Conservation (phyloP, 2,797 vertebrate genomes). For the Pelodytes ibericus region DNA sequence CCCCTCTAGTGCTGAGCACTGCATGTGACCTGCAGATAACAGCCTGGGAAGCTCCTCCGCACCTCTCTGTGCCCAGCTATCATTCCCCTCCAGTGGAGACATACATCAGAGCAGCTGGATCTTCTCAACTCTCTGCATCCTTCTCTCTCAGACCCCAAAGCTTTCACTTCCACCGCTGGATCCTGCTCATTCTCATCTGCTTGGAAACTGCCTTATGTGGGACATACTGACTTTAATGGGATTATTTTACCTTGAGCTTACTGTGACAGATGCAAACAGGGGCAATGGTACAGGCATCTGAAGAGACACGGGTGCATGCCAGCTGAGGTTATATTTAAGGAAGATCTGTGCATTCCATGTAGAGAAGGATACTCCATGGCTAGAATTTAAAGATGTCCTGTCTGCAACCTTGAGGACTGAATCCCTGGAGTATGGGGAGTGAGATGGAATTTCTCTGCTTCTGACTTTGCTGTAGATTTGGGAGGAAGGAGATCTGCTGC, state of each 20-base stretch:
- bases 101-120: conserved; percentile 29
- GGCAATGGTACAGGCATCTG: neutral
- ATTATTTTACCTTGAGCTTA: conserved; percentile 16
- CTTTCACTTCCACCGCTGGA: neutral
- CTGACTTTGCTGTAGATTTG: conserved; percentile 41
- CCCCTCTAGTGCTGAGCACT: conserved; percentile 49
- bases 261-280: neutral
- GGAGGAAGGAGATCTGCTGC: conserved; percentile 26
- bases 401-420: conserved; percentile 43
- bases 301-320: conserved; percentile 24
- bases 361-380: conserved; percentile 7
- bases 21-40: conserved; percentile 45
- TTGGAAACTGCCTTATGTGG: conserved; percentile 1
- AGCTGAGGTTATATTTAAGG: conserved; percentile 6
- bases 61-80: conserved; percentile 16
- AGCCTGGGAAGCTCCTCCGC: conserved; percentile 31
- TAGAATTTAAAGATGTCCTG: conserved; percentile 31
- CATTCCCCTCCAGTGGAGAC: conserved; percentile 20
- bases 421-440: conserved; percentile 28
- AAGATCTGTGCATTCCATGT: conserved; percentile 5
- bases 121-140: conserved; percentile 18
- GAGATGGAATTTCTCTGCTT: conserved; percentile 26
- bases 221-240: conserved; percentile 19
- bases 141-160: neutral
- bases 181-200: neutral